Evolutionary conservation across 2,888 invertebrate species (phyloP).

Genomic region (Cryptocephalus moraei): DNA sequence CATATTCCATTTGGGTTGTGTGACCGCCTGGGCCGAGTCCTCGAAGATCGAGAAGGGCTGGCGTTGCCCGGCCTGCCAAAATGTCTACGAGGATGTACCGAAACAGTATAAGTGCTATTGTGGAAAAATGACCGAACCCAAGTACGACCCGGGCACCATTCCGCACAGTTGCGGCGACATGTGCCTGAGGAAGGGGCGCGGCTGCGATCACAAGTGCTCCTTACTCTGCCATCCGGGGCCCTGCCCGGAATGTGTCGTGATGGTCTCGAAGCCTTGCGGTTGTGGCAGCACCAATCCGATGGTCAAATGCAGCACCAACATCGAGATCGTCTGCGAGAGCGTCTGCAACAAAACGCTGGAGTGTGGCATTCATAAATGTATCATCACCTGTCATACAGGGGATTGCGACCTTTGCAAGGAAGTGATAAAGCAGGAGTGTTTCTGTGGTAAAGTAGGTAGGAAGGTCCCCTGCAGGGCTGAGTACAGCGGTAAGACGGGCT

Average conservation of each 20-base stretch:
- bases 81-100: constrained; percentile 62
- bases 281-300: constrained; percentile 61
- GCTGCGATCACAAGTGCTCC: constrained; percentile 59
- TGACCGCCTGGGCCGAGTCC: constrained; percentile 83
- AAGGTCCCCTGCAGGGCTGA: constrained; percentile 35
- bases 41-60: constrained; percentile 70
- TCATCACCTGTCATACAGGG: constrained; percentile 66
- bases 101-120: constrained; percentile 85
- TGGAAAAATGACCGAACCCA: constrained; percentile 65
- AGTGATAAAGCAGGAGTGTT: constrained; percentile 59
- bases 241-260: constrained; percentile 80
- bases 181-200: constrained; percentile 56
- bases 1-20: constrained; percentile 83
- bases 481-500: constrained; percentile 28
- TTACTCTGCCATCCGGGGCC: constrained; percentile 90
- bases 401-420: constrained; percentile 63
- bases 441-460: constrained; percentile 45
- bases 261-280: constrained; percentile 62
- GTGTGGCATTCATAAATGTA: constrained; percentile 70
- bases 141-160: constrained; percentile 48
- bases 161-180: constrained; percentile 90
- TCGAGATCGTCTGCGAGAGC: constrained; percentile 62
- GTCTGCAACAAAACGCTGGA: constrained; percentile 63
- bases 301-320: constrained; percentile 63
- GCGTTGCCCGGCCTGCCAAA: constrained; percentile 96